phyloP scores from a whole-genome alignment of 2,113 vertebrate species.

The Turdus rufiventris region DNA sequence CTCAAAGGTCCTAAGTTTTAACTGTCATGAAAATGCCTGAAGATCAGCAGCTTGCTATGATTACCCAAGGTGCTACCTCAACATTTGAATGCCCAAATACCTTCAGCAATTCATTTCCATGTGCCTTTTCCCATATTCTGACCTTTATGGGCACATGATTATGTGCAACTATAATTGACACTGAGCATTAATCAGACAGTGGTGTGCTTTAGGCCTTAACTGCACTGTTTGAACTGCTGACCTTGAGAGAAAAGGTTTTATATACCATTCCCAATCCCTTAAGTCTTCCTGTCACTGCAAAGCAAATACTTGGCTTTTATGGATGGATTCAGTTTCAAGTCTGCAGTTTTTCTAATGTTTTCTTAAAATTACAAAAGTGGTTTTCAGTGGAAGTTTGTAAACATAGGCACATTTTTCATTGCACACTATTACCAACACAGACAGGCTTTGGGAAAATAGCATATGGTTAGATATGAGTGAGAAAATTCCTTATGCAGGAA shows the following conservation, averaged over 20 bases:
- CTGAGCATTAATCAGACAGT: neutral
- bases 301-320: constrained; percentile 48
- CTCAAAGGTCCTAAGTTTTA: neutral
- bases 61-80: neutral
- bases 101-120: neutral
- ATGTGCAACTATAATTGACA: neutral
- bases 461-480: neutral
- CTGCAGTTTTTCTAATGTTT: constrained; percentile 16
- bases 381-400: constrained; percentile 33
- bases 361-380: constrained; percentile 25
- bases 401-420: constrained; percentile 6
- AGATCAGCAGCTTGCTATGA: neutral
- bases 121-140: neutral
- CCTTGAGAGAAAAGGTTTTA: constrained; percentile 23
- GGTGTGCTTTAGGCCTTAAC: neutral
- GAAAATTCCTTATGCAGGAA: neutral
- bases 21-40: neutral
- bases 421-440: neutral
- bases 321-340: constrained; percentile 39
- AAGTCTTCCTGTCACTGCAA: constrained; percentile 40
- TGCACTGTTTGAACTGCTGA: constrained; percentile 35
- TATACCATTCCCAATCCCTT: constrained; percentile 29
- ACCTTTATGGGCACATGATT: neutral
- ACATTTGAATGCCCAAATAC: neutral
- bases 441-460: neutral